Evolutionary conservation across 2,113 vertebrate species (phyloP), one percentile per base, ranked within the genome.

Genomic region (Pluvialis apricaria): DNA sequence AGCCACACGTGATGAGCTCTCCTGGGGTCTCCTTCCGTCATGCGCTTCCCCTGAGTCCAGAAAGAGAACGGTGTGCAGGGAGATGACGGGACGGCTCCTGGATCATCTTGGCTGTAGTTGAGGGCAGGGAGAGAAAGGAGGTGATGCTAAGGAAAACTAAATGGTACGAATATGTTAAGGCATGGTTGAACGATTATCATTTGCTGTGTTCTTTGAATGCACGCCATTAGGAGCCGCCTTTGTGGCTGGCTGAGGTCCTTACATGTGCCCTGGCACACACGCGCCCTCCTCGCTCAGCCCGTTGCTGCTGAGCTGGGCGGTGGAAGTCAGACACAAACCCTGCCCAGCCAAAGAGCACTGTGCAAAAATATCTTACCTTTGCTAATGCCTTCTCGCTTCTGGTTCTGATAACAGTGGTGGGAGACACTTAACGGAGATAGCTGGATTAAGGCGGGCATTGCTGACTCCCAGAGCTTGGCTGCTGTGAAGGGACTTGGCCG

Each of bases 171-270:
- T 57, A 40, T 6, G 16, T 42, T 45, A 60, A 70, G 38, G 21
- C 13, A 11, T 4, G n/a, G 42, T 25, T 65, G 54, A 32, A n/a
- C 16, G 38, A 6, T 14, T 77, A 58, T 5, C 7, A 5, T 20
- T 12, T 31, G 49, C 21, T 10, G 78, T 34, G 40, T 11, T 45
- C 55, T 51, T 13, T 24, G 70, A 64, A 26, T 0, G 22, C 11
- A 4, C 0, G 2, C 31, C 0, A 0, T 36, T 14, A 18, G 0
- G 0, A 57, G 80, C 31, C n/a, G 29, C 71, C 2, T 0, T 29
- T 0, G 0, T 6, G 36, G n/a, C 49, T 42, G 61, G 54, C 11
- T 25, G 62, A 15, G 5, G 49, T 72, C 19, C 32, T 52, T 19
- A 10, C 0, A 1, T 3, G 0, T 9, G 28, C 10, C 54, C 72